Base-by-base conservation (phyloP, 2,888 invertebrate species). In the Drosophila subsilvestris region DNA sequence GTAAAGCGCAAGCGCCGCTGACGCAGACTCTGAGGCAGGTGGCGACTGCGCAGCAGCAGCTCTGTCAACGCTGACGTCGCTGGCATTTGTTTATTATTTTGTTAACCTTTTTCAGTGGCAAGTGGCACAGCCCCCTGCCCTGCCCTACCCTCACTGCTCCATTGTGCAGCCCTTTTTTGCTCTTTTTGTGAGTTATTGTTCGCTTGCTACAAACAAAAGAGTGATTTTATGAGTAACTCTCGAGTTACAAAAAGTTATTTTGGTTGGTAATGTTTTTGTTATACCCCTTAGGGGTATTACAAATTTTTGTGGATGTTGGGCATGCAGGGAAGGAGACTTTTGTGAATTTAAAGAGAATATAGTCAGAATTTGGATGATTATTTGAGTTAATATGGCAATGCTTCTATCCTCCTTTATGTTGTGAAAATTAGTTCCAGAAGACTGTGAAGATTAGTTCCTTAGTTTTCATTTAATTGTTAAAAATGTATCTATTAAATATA, bases 31-130 rank as follows among this genome's bases (percentile, higher is more conserved):
- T 44, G 51, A 7, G 44, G 61, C 61, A 55, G 12, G 47, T 59
- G 69, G 68, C 75, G 77, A 48, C 75, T 78, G 75, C 75, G 78
- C 75, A 55, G 61, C 49, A 1, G 18, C 51, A 0, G 47, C 58
- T 22, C 72, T 58, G 71, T 12, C 20, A 25, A 10, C 45, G 54
- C 20, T 32, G 27, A 14, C 42, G 47, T 47, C 27, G 50, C 3
- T 43, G n/a, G 45, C 27, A 67, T 58, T 72, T 72, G 53, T 72
- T 71, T 73, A 53, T 42, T 73, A 44, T 58, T 57, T 58, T 58
- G 65, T 73, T 73, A 73, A 72, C 65, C 74, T 66, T 73, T 81
- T 86, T 76, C 86, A 86, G 65, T 81, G 86, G 70, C 86, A 86
- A 51, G 69, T 61, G 44, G 47, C 56, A 45, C 37, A 27, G 27